Percentiles rank a stretch among this genome's conserved stretches.
Evolutionary conservation across 1,140 invertebrate species (phyloP).

Genomic region (Ptiloglossa arizonensis): DNA sequence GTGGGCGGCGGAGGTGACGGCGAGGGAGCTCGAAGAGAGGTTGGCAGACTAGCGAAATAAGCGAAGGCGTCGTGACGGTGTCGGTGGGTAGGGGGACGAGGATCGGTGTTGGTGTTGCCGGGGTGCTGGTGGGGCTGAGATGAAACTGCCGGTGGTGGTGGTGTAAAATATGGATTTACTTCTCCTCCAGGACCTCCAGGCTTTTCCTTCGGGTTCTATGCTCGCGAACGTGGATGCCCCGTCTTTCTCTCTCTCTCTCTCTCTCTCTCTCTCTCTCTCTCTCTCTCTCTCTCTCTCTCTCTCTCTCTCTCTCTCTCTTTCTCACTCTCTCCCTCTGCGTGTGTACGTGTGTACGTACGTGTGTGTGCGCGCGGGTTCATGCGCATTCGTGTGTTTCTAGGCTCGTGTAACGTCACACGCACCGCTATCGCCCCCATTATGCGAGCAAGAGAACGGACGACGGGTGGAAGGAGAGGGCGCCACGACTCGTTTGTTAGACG

Average conservation of each 20-base stretch:
- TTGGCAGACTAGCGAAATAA: conserved; percentile 73
- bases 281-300: no score
- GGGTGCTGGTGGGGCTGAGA: conserved; percentile 20
- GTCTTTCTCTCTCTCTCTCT: no score
- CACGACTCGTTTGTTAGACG: conserved; percentile 77
- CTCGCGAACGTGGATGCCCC: conserved; percentile 51
- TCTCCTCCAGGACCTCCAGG: conserved; percentile 76
- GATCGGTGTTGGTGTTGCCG: conserved; percentile 34
- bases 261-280: no score
- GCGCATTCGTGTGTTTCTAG: conserved; percentile 54
- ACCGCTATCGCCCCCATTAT: conserved; percentile 70
- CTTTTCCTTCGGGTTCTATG: conserved; percentile 75
- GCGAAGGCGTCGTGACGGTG: conserved; percentile 69
- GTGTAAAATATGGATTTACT: conserved; percentile 82
- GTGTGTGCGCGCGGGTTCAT: conserved; percentile 50
- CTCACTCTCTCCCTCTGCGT: no score
- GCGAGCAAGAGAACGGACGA: conserved; percentile 19
- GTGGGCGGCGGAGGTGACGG: conserved; percentile 50
- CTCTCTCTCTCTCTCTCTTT: no score
- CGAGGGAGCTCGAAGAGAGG: conserved; percentile 35
- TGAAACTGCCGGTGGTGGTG: conserved; percentile 67
- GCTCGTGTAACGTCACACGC: conserved; percentile 75
- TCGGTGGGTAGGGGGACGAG: no score
- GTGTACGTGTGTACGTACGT: conserved; percentile 54
- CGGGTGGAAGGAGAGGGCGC: conserved; percentile 65